Conservation (phyloP, 2,797 vertebrate genomes). For the Oryzias sinensis region DNA sequence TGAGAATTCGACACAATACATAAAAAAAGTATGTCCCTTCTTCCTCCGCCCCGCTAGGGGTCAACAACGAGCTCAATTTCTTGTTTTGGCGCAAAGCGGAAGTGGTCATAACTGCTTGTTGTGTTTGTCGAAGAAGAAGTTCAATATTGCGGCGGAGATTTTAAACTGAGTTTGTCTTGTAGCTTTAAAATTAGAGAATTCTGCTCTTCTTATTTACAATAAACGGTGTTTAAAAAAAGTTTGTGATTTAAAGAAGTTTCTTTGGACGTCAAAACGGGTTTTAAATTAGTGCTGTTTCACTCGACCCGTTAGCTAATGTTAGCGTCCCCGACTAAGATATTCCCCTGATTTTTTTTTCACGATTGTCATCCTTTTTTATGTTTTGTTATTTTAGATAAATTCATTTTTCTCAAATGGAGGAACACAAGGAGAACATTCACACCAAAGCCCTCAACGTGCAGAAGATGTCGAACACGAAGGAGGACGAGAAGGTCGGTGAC, state of each 20-base stretch:
- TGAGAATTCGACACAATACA: too few species aligned
- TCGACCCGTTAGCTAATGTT: slow-evolving; percentile 3
- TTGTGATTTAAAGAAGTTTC: too few species aligned
- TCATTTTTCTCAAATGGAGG: slow-evolving; percentile 62
- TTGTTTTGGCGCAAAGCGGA: slow-evolving; percentile 63
- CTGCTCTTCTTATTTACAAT: too few species aligned
- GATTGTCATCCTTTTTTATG: not conserved
- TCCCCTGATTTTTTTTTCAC: not conserved
- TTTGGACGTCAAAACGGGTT: too few species aligned
- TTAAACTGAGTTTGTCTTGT: not conserved
- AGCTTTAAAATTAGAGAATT: too few species aligned
- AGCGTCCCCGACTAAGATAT: slow-evolving; percentile 12
- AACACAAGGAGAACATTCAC: slow-evolving; percentile 75
- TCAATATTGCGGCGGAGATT: not conserved
- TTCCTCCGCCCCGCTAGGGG: slow-evolving; percentile 25
- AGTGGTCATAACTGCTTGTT: slow-evolving; percentile 18
- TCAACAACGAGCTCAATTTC: not conserved
- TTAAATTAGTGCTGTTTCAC: too few species aligned
- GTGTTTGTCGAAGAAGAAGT: slow-evolving; percentile 12
- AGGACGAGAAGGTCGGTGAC: slow-evolving; percentile 54
- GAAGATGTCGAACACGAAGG: slow-evolving; percentile 47
- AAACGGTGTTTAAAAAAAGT: too few species aligned
- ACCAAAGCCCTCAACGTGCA: slow-evolving; percentile 53
- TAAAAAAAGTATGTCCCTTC: too few species aligned
- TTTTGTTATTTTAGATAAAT: not conserved